Conservation (phyloP, 2,113 vertebrate species). For the Saimiri boliviensis region DNA sequence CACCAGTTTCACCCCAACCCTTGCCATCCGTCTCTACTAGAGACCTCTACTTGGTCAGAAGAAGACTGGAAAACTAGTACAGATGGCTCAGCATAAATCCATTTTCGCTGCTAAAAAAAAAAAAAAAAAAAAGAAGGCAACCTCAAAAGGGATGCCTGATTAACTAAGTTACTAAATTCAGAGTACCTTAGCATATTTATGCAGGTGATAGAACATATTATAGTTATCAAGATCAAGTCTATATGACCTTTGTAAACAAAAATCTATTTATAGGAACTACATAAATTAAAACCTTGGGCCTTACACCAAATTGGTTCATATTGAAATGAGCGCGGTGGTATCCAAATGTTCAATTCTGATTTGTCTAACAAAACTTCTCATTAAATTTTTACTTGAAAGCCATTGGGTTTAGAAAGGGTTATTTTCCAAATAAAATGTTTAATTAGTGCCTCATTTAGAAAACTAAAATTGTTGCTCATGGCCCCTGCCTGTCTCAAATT, state of each 20-base stretch:
- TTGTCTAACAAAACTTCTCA: constrained; percentile 57
- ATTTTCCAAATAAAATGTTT: constrained; percentile 75
- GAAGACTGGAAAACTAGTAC: not conserved
- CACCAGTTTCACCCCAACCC: not conserved
- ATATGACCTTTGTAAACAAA: not conserved
- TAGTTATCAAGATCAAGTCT: constrained; percentile 19
- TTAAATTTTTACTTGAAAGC: constrained; percentile 70
- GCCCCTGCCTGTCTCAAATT: constrained; percentile 45
- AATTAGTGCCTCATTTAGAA: constrained; percentile 58
- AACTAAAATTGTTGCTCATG: constrained; percentile 42
- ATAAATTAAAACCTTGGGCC: not conserved
- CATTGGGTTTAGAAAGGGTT: constrained; percentile 54
- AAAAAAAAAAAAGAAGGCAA: not conserved
- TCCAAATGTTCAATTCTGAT: constrained; percentile 53
- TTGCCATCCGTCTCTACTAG: not conserved
- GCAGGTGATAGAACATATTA: not conserved
- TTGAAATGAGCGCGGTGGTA: constrained; percentile 22
- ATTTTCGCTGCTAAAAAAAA: not conserved
- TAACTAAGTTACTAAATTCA: not conserved
- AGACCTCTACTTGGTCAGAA: not conserved
- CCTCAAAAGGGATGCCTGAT: not conserved
- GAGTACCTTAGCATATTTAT: not conserved
- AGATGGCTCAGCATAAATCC: not conserved
- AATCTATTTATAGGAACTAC: not conserved
- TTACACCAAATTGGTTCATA: not conserved